Conservation (phyloP, 2,888 invertebrate species). For the Nasonovia ribisnigri region DNA sequence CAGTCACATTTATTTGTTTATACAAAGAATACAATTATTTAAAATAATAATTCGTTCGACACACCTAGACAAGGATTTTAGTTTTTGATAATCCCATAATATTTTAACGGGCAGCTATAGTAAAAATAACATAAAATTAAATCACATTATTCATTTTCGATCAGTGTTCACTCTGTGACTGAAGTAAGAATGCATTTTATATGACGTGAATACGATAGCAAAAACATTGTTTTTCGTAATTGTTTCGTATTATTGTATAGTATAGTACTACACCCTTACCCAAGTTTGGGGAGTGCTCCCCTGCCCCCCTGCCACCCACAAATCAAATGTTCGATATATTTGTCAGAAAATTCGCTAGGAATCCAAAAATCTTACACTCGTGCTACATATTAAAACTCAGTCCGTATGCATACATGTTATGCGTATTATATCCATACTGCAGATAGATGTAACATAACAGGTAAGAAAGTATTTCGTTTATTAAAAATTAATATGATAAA, state of each 20-base stretch:
- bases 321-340: background rate
- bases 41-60: background rate
- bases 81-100: background rate
- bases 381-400: background rate
- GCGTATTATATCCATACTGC: background rate
- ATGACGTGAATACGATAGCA: background rate
- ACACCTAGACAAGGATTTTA: background rate
- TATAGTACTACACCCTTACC: no score
- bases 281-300: background rate
- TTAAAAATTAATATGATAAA: background rate
- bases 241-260: background rate
- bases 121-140: background rate
- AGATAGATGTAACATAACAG: background rate
- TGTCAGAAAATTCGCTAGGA: background rate
- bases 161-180: background rate
- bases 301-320: no score
- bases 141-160: background rate
- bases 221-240: background rate
- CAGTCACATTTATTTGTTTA: background rate
- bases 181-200: background rate
- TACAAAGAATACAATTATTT: background rate
- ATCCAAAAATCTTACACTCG: background rate
- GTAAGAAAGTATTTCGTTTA: background rate
- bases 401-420: background rate
- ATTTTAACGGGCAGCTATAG: background rate